Conservation (phyloP, 2,797 vertebrate species). For the Nasua narica region DNA sequence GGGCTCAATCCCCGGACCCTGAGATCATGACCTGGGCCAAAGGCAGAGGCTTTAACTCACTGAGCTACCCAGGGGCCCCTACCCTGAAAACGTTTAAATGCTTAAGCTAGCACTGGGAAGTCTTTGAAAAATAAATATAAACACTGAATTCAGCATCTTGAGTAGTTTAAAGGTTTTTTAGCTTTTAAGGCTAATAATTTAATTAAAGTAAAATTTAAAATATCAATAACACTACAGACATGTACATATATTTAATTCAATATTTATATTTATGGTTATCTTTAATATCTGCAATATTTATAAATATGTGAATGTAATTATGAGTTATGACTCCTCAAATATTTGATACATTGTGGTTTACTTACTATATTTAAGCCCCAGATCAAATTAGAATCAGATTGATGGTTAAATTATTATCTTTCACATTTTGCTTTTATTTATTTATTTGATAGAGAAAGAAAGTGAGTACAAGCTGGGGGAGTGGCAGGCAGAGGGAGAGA, state of each 20-base stretch:
- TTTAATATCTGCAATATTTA: not conserved
- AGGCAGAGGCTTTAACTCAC: no score
- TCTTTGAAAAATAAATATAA: slow-evolving; percentile 41
- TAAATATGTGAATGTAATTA: not conserved
- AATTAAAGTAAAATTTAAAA: not conserved
- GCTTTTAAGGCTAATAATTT: not conserved
- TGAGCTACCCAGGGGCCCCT: no score
- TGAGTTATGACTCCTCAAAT: not conserved
- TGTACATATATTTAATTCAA: not conserved
- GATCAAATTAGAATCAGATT: not conserved
- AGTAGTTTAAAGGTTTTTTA: not conserved
- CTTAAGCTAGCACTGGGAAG: not conserved
- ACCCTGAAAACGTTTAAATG: not conserved
- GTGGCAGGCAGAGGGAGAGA: no score
- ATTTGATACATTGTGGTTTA: not conserved
- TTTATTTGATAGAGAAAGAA: not conserved
- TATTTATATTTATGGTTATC: not conserved
- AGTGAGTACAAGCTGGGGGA: no score
- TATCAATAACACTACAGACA: not conserved
- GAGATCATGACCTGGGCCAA: no score
- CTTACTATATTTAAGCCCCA: not conserved
- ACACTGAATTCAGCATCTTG: not conserved
- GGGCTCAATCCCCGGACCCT: no score
- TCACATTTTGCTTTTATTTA: not conserved
- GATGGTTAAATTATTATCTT: not conserved